phyloP scores from a whole-genome alignment of 2,888 invertebrate species.

The Pseudococcus longispinus region DNA sequence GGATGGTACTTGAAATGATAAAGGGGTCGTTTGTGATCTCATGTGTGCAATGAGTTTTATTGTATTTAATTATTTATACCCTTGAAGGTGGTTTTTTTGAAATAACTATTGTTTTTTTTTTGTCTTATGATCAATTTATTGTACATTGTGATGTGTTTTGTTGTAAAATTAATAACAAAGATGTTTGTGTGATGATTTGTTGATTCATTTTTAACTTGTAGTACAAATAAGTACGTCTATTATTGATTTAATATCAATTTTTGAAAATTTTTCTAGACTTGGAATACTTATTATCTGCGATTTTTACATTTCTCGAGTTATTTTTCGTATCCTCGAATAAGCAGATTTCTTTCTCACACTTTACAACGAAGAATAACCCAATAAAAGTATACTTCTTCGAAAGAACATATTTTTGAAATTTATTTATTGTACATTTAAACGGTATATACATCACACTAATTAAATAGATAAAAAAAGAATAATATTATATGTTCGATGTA shows the following conservation, averaged over 20 bases:
- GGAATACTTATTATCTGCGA: too few species aligned
- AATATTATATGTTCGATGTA: conserved; percentile 12
- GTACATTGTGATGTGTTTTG: not conserved
- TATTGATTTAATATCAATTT: not conserved
- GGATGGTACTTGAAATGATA: not conserved
- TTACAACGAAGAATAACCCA: too few species aligned
- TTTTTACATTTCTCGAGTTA: too few species aligned
- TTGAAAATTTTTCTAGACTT: too few species aligned
- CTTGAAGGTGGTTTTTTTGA: not conserved
- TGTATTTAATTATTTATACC: not conserved
- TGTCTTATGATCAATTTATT: not conserved
- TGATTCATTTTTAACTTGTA: too few species aligned
- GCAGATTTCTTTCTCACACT: too few species aligned
- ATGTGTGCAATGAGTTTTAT: not conserved
- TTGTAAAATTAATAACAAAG: not conserved
- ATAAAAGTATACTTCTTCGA: not conserved
- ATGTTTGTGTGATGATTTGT: not conserved
- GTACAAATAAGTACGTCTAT: too few species aligned
- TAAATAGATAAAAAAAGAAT: conserved; percentile 25
- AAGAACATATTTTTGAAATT: not conserved
- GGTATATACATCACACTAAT: conserved; percentile 30
- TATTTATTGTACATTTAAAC: conserved; percentile 41
- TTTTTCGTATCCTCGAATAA: too few species aligned
- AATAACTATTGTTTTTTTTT: not conserved
- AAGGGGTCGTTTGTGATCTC: not conserved